Conservation (phyloP, 92 coral and sea anemone genomes). For the Actinostola sp. region DNA sequence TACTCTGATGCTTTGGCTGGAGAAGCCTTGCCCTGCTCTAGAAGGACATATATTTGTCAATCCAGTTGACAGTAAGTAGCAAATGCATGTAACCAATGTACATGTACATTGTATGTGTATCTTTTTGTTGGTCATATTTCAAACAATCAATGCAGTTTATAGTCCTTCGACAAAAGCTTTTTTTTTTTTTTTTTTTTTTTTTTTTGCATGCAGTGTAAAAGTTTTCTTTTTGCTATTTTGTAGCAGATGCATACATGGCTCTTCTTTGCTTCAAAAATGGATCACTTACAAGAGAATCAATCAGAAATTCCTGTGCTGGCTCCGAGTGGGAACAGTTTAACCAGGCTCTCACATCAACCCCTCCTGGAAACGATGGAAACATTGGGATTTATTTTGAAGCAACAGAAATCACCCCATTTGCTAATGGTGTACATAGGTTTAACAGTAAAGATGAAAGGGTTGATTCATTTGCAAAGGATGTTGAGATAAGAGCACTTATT, state of each 20-base stretch:
- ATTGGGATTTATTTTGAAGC: constrained; percentile 92
- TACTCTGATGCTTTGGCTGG: constrained; percentile 88
- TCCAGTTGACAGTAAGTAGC: constrained; percentile 84
- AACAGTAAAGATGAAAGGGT: constrained; percentile 65
- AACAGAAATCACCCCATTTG: constrained; percentile 95
- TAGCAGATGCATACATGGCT: constrained; percentile 93
- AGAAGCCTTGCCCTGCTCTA: constrained; percentile 79
- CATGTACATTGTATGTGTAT: background rate
- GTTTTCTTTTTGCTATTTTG: background rate
- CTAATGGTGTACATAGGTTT: constrained; percentile 87
- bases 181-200: too few species aligned
- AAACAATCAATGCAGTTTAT: too few species aligned
- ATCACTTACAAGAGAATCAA: constrained; percentile 85
- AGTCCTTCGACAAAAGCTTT: too few species aligned
- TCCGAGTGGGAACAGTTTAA: constrained; percentile 89
- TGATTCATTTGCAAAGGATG: constrained; percentile 73
- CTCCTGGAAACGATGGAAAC: constrained; percentile 94
- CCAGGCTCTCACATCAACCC: constrained; percentile 59
- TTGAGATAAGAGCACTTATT: constrained; percentile 85
- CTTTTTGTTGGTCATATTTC: background rate
- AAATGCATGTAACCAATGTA: too few species aligned
- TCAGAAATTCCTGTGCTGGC: constrained; percentile 77
- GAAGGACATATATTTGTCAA: constrained; percentile 98
- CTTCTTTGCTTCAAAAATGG: constrained; percentile 97
- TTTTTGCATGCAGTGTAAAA: too few species aligned